Evolutionary conservation across 1,140 invertebrate species (phyloP).

Genomic region (Hestina assimilis): DNA sequence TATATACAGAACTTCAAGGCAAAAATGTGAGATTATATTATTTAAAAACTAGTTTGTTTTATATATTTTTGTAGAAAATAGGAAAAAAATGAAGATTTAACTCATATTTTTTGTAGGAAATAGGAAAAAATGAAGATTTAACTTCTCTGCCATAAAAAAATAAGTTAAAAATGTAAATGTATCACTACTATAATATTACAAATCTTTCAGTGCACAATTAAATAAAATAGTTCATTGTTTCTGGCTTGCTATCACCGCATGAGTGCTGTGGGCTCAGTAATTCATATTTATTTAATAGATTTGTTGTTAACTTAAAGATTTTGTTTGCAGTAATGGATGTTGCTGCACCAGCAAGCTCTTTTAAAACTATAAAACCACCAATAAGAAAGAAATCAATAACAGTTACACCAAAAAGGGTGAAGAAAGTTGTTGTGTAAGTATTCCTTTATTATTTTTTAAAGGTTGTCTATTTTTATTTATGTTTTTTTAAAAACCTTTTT

Average conservation of each 20-base stretch:
- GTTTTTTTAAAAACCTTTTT: not conserved
- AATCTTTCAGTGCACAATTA: no score
- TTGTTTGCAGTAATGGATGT: constrained; percentile 52
- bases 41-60: not conserved
- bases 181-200: no score
- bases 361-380: constrained; percentile 25
- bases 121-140: no score
- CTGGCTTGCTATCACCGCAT: no score
- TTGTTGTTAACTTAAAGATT: not conserved
- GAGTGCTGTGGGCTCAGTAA: no score
- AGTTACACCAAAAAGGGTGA: constrained; percentile 13
- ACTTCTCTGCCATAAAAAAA: no score
- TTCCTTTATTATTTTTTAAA: no score
- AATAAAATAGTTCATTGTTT: no score
- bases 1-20: constrained; percentile 44
- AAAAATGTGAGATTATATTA: constrained; percentile 44
- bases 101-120: no score
- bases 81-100: no score
- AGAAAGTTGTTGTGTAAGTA: constrained; percentile 18
- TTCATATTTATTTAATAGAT: not conserved
- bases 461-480: no score
- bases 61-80: not conserved
- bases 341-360: constrained; percentile 25
- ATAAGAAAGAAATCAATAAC: constrained; percentile 23
- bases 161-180: no score